phyloP scores from a whole-genome alignment of 2,888 invertebrate genomes.

The Zygogramma bicolorata region DNA sequence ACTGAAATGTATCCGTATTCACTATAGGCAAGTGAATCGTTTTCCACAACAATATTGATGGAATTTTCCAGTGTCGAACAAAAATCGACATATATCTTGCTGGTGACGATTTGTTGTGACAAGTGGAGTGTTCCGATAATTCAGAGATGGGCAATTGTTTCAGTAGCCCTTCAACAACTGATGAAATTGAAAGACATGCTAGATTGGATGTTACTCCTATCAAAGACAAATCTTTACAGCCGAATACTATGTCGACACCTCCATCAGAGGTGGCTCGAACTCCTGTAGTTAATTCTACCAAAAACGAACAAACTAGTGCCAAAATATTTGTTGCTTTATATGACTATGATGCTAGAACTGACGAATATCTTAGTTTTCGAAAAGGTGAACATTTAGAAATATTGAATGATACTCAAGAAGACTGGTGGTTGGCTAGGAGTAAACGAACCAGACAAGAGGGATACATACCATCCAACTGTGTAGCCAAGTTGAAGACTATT shows the following conservation, averaged over 20 bases:
- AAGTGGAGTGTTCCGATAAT: conserved; percentile 50
- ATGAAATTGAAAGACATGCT: conserved; percentile 69
- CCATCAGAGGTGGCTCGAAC: conserved; percentile 80
- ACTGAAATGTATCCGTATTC: not conserved
- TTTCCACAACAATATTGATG: not conserved
- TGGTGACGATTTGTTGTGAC: conserved; percentile 43
- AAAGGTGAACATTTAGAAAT: conserved; percentile 99
- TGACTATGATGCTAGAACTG: conserved; percentile 99
- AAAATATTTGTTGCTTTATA: conserved; percentile 98
- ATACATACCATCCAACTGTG: conserved; percentile 99
- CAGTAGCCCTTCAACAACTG: conserved; percentile 77
- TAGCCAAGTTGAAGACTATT: conserved; percentile 98
- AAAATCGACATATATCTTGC: conserved; percentile 2
- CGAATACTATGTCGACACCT: conserved; percentile 76
- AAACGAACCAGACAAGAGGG: conserved; percentile 97
- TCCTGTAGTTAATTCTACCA: conserved; percentile 71
- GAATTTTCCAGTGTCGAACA: not conserved
- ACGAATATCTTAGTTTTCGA: conserved; percentile 98
- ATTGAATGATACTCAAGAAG: conserved; percentile 97
- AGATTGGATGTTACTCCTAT: conserved; percentile 64
- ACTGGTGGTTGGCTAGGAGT: conserved; percentile 99
- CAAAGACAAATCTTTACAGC: conserved; percentile 62
- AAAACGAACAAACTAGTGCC: conserved; percentile 76
- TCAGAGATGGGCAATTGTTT: conserved; percentile 86
- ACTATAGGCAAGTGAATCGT: not conserved